phyloP scores from a whole-genome alignment of 2,113 vertebrate species.

The Cochlearius cochlearius region DNA sequence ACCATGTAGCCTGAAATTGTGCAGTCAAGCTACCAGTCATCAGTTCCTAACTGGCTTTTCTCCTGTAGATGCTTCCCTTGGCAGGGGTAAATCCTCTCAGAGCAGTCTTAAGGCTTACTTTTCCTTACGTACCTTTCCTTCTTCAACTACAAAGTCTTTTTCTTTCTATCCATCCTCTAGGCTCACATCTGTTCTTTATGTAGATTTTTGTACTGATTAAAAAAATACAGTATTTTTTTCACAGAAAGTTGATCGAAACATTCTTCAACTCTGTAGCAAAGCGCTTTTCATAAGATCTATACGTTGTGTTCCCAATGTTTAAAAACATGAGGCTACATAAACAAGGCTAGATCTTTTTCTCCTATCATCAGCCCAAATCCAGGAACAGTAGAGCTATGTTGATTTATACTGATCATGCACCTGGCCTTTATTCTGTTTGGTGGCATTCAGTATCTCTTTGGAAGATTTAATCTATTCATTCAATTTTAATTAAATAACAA shows the following conservation, averaged over 20 bases:
- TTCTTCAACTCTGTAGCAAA: neutral
- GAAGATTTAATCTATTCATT: conserved; percentile 2
- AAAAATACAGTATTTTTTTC: neutral
- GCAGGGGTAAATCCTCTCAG: neutral
- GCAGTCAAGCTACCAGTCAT: neutral
- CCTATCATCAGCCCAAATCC: neutral
- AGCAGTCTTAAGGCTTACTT: neutral
- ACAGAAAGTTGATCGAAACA: neutral
- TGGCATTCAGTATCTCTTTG: neutral
- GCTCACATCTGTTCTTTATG: neutral
- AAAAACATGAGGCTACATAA: neutral
- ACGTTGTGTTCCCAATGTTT: neutral
- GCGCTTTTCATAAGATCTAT: neutral
- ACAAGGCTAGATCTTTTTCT: neutral
- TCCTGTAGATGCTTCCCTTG: neutral
- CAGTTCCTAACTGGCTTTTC: neutral
- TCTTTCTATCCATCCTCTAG: neutral
- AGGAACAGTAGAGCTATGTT: neutral
- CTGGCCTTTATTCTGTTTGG: neutral
- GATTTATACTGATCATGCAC: neutral
- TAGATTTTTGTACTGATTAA: neutral
- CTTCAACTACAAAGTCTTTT: neutral
- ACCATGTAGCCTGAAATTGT: neutral
- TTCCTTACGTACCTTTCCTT: neutral
- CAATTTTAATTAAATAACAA: conserved; percentile 9